A percentile compares a stretch with the other conserved stretches of the same genome.
Conservation (phyloP, 2,797 vertebrate genomes). For the Artibeus lituratus region DNA sequence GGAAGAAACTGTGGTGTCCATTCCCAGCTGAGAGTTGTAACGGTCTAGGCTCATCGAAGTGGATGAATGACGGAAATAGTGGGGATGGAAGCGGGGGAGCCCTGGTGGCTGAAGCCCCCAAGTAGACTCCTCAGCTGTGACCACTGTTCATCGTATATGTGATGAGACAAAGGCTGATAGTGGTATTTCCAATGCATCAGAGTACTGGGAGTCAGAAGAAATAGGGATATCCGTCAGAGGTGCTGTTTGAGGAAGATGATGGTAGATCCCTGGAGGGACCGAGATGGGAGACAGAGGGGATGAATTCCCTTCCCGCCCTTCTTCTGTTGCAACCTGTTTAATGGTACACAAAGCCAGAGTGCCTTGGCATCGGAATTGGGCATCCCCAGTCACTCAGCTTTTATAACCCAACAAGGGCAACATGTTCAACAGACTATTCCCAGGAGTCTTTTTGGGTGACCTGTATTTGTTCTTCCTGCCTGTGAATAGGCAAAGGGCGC, state of each 20-base stretch:
- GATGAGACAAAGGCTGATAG: background rate
- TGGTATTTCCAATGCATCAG: background rate
- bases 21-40: background rate
- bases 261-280: background rate
- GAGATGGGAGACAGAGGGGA: background rate
- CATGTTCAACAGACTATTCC: conserved; percentile 35
- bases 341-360: background rate
- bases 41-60: background rate
- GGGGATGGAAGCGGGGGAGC: background rate
- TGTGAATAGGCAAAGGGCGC: conserved; percentile 35
- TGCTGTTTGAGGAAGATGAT: background rate
- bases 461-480: conserved; percentile 53
- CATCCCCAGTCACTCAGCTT: conserved; percentile 55
- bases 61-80: accelerated
- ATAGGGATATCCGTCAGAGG: background rate
- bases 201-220: background rate
- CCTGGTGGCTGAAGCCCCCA: background rate
- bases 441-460: conserved; percentile 69
- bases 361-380: background rate
- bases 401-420: conserved; percentile 70
- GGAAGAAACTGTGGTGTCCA: background rate
- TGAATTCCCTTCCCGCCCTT: background rate
- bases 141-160: background rate
- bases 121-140: background rate
- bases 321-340: background rate